Base-by-base conservation (phyloP, 2,113 vertebrate species). In the Todiramphus chloris region DNA sequence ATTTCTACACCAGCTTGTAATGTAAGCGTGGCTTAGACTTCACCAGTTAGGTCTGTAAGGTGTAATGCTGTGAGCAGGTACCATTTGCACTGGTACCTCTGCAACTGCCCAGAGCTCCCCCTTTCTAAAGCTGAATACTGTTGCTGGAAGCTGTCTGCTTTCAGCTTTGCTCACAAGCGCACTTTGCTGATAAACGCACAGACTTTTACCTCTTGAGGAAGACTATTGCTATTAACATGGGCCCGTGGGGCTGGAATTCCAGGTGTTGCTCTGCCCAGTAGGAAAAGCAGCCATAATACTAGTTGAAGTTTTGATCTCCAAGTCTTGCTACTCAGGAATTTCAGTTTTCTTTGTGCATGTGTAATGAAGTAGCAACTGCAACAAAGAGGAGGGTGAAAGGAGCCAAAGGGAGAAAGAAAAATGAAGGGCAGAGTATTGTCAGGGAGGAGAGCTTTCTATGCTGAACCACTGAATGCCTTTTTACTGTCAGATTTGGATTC, bases 181-280 rank as follows among this genome's bases (percentile, higher is more conserved):
- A 79, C 89, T 91, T 96, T 93, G 87, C 87, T 93, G 73, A 76
- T 48, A 53, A 84, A 91, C 0, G 8, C 94, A 94, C 90, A 92
- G 67, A 27, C 51, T 87, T 91, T 91, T 39, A 21, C 37, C 35
- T 84, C 69, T 53, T 64, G 80, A 82, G 58, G 62, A 78, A 30
- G 27, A 18, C 4, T 4, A 78, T 39, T 56, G 46, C 43, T 70
- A 6, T 56, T 35, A 5, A 13, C 10, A 6, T 1, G 4, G 55
- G n/a, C 69, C 68, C 0, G 0, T 82, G 44, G 72, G 39, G 24
- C 43, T 88, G 72, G 33, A 83, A 55, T 89, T 90, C 60, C 86
- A 56, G 66, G 37, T 50, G 18, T 33, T 83, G 33, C 55, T 92
- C 41, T 84, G 86, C 56, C 39, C 1, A 1, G 13, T 48, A 58